Evolutionary conservation across 2,888 invertebrate species (phyloP).

Genomic region (Trimorus sp.): DNA sequence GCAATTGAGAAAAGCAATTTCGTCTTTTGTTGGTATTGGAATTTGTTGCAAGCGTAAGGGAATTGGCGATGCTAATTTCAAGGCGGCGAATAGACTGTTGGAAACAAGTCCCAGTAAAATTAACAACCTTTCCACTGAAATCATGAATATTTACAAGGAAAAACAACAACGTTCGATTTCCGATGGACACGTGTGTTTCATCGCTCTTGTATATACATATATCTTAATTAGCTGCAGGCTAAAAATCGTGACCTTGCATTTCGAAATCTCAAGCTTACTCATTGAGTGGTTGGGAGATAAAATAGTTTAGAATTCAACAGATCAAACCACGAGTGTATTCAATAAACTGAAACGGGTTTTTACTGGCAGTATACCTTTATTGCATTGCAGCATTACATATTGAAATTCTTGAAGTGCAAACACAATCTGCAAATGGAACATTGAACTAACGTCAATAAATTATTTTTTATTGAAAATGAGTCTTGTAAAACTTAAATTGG

Average conservation of each 20-base stretch:
- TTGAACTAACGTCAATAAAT: no score
- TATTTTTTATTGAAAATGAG: no score
- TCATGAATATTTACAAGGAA: slow-evolving; percentile 54
- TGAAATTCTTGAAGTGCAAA: slow-evolving; percentile 5
- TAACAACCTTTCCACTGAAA: slow-evolving; percentile 18
- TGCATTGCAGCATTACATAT: no score
- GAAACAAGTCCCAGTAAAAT: slow-evolving; percentile 27
- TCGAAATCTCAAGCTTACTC: slow-evolving; percentile 28
- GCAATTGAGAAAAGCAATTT: no score
- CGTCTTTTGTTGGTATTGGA: neutral
- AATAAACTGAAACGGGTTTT: no score
- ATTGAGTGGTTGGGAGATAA: slow-evolving; percentile 28
- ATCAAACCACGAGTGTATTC: slow-evolving; percentile 24
- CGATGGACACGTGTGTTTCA: slow-evolving; percentile 23
- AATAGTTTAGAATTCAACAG: slow-evolving; percentile 54
- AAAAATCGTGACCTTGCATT: slow-evolving; percentile 55
- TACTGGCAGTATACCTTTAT: no score
- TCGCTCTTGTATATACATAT: slow-evolving; percentile 19
- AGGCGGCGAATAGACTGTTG: neutral
- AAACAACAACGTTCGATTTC: slow-evolving; percentile 22
- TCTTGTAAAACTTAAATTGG: no score
- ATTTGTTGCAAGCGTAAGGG: slow-evolving; percentile 13
- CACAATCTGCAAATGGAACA: no score
- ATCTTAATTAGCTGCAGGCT: slow-evolving; percentile 53
- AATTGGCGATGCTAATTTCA: slow-evolving; percentile 6